A percentile compares a stretch with the other conserved stretches of the same genome.
Conservation (phyloP, 2,797 vertebrate genomes). For the Crocodylus rhombifer region DNA sequence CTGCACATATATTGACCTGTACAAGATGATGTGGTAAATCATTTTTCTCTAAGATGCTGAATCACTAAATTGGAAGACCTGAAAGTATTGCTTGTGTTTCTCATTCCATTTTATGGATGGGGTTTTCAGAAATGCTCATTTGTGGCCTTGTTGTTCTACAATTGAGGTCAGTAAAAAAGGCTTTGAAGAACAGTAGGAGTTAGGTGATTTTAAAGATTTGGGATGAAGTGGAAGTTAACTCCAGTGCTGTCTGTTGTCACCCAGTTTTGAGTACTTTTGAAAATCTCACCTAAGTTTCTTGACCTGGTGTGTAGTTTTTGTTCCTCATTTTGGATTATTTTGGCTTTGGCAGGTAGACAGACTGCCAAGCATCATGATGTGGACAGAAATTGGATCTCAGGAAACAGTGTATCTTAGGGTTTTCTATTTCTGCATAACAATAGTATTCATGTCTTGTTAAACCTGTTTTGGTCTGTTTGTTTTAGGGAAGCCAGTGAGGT, state of each 20-base stretch:
- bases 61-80: neutral
- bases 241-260: neutral
- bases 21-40: neutral
- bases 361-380: accelerated
- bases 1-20: neutral
- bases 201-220: neutral
- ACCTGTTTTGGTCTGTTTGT: neutral
- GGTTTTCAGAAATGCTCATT: neutral
- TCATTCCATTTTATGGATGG: neutral
- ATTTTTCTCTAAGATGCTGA: neutral
- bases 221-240: accelerated
- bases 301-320: neutral
- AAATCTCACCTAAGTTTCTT: neutral
- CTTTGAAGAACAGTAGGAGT: accelerated
- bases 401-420: neutral
- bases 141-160: neutral
- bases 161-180: neutral
- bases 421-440: neutral
- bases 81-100: neutral
- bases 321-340: accelerated
- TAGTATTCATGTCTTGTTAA: neutral
- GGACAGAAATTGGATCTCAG: neutral
- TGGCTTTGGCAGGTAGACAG: neutral
- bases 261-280: neutral
- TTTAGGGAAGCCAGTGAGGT: neutral